A percentile compares a stretch with the other conserved stretches of the same genome.
Evolutionary conservation across 1,140 invertebrate species (phyloP).

Genomic region (Cyphomyrmex costatus): DNA sequence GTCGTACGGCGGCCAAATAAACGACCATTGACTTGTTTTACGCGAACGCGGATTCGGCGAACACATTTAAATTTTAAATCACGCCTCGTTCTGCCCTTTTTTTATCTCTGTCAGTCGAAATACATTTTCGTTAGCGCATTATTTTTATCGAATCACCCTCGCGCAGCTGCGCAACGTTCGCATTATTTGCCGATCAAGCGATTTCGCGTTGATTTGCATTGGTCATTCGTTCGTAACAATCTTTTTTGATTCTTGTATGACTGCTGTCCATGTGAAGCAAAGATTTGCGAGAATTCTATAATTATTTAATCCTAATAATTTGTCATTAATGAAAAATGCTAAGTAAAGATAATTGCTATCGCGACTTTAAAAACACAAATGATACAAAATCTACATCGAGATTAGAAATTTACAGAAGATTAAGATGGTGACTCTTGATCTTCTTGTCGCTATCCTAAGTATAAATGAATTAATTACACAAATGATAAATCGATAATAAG

Average conservation of each 20-base stretch:
- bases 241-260: not conserved
- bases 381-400: not conserved
- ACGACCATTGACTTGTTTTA: slow-evolving; percentile 58
- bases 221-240: not conserved
- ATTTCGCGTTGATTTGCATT: slow-evolving; percentile 31
- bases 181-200: slow-evolving; percentile 41
- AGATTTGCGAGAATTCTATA: not conserved
- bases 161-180: slow-evolving; percentile 27
- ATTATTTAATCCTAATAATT: not conserved
- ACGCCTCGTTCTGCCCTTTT: slow-evolving; percentile 8
- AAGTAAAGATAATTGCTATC: not conserved
- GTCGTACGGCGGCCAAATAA: slow-evolving; percentile 30
- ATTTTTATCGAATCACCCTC: slow-evolving; percentile 44
- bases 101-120: slow-evolving; percentile 2
- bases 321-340: not conserved
- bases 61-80: slow-evolving; percentile 64
- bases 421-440: not conserved
- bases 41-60: slow-evolving; percentile 46
- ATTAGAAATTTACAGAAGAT: not conserved
- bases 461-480: slow-evolving; percentile 54
- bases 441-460: not conserved
- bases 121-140: slow-evolving; percentile 54
- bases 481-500: too few species aligned
- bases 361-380: not conserved
- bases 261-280: not conserved